Base-by-base conservation (phyloP, 2,888 invertebrate genomes). In the Ectobius pallidus region DNA sequence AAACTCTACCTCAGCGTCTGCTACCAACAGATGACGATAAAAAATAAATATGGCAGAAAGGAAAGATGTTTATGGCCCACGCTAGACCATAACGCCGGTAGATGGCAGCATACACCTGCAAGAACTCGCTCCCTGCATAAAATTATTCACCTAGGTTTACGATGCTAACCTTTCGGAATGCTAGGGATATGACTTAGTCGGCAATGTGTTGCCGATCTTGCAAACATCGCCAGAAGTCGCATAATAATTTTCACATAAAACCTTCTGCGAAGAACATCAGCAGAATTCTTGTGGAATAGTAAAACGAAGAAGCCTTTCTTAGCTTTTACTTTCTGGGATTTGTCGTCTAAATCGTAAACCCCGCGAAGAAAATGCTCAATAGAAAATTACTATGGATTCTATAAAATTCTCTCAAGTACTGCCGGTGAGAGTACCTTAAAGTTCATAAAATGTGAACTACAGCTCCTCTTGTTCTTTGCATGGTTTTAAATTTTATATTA, bases 11-110 rank as follows among this genome's bases (percentile, higher is more conserved):
- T 55, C 27, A 25, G 16, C 27, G 3, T 2, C 55, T 55, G 55
- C 55, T 55, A 27, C 55, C 27, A 55, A 55, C 55, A 55, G 55
- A 55, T 55, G 55, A 2, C 55, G 55, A 55, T 55, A 55, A 55
- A 25, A 55, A 55, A 27, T 46, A 46, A 46, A 46, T 46, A 46
- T 55, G 27, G 55, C 16, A 55, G 55, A 55, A 27, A 55, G 27
- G 27, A 30, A 58, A n/a, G 30, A 32, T 58, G 32, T 58, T 58
- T 58, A 58, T 1, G 58, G 16, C n/a, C 30, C 30, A 7, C 11
- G 52, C 30, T n/a, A 58, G 32, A 58, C 20, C 58, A 58, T 58
- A 58, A 32, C n/a, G n/a, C 0, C 32, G 4, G 32, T 58, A n/a
- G 32, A 58, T 30, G 25, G 30, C 9, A 58, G 30, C 58, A n/a